These are phyloP conservation scores for Sebastiscus tertius DNA, from an alignment of 2,797 vertebrate genomes.

Conservation along the genomic window DNA sequence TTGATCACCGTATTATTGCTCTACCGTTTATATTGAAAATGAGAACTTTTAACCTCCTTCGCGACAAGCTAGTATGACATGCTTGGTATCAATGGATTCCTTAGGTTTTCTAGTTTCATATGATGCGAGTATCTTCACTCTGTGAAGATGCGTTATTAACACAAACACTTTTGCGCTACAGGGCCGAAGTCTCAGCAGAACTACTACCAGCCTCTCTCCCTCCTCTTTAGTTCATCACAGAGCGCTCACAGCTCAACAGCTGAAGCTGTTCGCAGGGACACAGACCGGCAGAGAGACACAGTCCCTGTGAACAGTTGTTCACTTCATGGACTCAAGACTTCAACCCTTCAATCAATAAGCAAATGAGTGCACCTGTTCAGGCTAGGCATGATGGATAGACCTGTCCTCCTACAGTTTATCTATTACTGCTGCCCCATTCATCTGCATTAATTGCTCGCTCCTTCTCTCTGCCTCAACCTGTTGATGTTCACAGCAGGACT, in stretches of 20 bases:
- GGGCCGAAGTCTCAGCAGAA: background rate
- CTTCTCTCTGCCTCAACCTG: background rate
- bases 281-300: background rate
- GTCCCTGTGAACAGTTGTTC: background rate
- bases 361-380: background rate
- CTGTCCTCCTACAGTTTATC: background rate
- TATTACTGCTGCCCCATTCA: background rate
- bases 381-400: background rate
- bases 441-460: background rate
- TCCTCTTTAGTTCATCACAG: background rate
- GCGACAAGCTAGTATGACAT: too few relatives aligned
- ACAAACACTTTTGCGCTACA: background rate
- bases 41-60: too few relatives aligned
- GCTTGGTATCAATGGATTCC: too few relatives aligned
- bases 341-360: constrained; percentile 5
- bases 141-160: background rate
- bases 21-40: too few relatives aligned
- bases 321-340: constrained; percentile 2
- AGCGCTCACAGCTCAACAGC: background rate
- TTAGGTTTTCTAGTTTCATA: too few relatives aligned
- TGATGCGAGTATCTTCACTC: background rate
- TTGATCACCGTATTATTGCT: too few relatives aligned
- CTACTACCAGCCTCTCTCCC: background rate
- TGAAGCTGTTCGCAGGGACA: background rate
- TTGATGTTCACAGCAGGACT: background rate